Evolutionary conservation across 2,797 vertebrate genomes (phyloP), one percentile per base, ranked within the genome.

Genomic region (Coregonus suidteri): DNA sequence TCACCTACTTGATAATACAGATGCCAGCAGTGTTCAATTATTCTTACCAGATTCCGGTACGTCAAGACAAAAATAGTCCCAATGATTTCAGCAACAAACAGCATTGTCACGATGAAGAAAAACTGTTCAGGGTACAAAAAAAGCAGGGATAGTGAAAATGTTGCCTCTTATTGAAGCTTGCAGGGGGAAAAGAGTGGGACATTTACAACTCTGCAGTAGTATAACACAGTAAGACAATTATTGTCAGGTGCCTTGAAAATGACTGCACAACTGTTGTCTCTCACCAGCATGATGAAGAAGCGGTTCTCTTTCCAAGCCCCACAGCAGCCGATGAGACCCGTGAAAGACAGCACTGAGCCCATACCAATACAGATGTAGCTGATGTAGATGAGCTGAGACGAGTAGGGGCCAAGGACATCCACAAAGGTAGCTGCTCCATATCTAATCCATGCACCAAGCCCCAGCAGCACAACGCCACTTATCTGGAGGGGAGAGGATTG

Each of bases 21-120:
- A 69, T 37, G 9, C 2, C 13, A 16, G 16, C 7, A 41, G 25
- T 18, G 6, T n/a, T 41, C 2, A 47, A 51, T 51, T 20, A 31
- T 34, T 52, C 88, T 89, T 86, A 92, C 91, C 83, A 88, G 25
- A 2, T 84, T 79, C 25, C 80, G 86, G 82, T 89, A 90, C 1
- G 78, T 79, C 67, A 90, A 65, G 5, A 91, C 77, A 59, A 90
- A 77, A 11, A 85, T 73, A 37, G 81, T 84, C 11, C 82, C 85
- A 0, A 83, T 71, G 30, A 86, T 41, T 75, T 91, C 85, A 2
- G 78, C 84, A 51, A 87, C 75, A 78, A 90, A 89, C 20, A 90
- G 76, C 52, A 84, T 74, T 74, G 86, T 79, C 67, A 90, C 73
- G n/a, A 89, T 79, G 73, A 80, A 75, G 73, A 91, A 91, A 75